Percentiles rank a stretch among this genome's conserved stretches.
These are phyloP conservation scores for Phycodurus eques DNA, from an alignment of 2,113 vertebrate genomes.

Conservation along the genomic window DNA sequence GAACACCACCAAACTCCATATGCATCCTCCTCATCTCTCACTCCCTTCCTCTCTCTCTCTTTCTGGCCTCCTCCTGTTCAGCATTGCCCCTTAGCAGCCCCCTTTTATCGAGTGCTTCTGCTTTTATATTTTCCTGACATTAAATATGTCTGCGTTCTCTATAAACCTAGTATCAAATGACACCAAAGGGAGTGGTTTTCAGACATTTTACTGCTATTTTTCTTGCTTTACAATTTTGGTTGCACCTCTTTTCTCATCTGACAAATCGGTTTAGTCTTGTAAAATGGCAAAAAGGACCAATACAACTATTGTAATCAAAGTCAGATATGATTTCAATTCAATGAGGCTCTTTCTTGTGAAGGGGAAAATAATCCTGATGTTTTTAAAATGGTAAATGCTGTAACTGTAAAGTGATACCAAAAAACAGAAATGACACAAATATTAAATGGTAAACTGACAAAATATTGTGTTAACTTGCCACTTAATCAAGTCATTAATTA, in stretches of 20 bases:
- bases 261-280: not conserved
- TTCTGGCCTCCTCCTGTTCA: conserved; percentile 9
- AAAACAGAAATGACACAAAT: no score
- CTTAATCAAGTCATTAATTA: no score
- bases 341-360: no score
- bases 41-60: not conserved
- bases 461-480: no score
- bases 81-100: not conserved
- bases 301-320: not conserved
- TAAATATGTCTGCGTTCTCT: conserved; percentile 17
- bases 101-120: not conserved
- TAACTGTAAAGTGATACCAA: no score
- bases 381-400: no score
- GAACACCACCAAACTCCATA: conserved; percentile 33
- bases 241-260: not conserved
- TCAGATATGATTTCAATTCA: not conserved
- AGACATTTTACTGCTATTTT: not conserved
- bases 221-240: not conserved
- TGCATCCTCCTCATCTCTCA: conserved; percentile 5
- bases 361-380: no score
- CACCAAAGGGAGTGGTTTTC: not conserved
- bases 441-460: no score
- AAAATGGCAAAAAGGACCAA: not conserved
- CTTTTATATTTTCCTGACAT: conserved; percentile 17
- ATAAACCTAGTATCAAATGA: not conserved